These are phyloP conservation scores for Stenolophus ochropezus DNA, from an alignment of 2,888 invertebrate genomes.

Conservation along the genomic window DNA sequence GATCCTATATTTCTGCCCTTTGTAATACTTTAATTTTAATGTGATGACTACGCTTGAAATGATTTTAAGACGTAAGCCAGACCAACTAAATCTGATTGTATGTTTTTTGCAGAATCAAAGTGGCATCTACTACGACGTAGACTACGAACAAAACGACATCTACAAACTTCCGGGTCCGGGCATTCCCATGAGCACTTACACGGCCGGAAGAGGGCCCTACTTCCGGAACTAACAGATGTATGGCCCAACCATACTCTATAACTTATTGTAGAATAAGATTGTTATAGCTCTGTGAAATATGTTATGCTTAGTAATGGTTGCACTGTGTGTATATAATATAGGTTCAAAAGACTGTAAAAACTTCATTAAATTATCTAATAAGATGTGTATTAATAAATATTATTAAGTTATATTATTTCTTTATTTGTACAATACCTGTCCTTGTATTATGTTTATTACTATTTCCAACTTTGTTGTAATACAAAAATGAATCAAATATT, in stretches of 20 bases:
- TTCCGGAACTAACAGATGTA: slow-evolving; percentile 73
- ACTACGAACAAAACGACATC: slow-evolving; percentile 82
- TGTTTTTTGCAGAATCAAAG: slow-evolving; percentile 87
- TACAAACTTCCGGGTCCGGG: slow-evolving; percentile 77
- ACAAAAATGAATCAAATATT: too few species aligned
- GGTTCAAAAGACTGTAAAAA: slow-evolving; percentile 50
- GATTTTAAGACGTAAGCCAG: too few species aligned
- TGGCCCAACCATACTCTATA: slow-evolving; percentile 1
- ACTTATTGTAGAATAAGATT: slow-evolving; percentile 32
- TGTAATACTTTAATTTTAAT: too few species aligned
- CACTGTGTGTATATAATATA: slow-evolving; percentile 45
- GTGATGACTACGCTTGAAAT: too few species aligned
- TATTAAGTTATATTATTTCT: not conserved
- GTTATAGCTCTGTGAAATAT: slow-evolving; percentile 13
- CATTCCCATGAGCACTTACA: slow-evolving; percentile 89
- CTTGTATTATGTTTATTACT: too few species aligned
- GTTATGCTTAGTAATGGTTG: slow-evolving; percentile 4
- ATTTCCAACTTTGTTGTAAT: not conserved
- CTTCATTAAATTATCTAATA: slow-evolving; percentile 25
- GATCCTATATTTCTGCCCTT: too few species aligned
- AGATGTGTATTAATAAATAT: not conserved
- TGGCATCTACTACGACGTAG: slow-evolving; percentile 93
- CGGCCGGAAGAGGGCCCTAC: slow-evolving; percentile 82
- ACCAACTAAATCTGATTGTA: too few species aligned
- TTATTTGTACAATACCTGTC: too few species aligned